Base-by-base conservation (phyloP, 2,888 invertebrate genomes). In the Polyploca ridens region DNA sequence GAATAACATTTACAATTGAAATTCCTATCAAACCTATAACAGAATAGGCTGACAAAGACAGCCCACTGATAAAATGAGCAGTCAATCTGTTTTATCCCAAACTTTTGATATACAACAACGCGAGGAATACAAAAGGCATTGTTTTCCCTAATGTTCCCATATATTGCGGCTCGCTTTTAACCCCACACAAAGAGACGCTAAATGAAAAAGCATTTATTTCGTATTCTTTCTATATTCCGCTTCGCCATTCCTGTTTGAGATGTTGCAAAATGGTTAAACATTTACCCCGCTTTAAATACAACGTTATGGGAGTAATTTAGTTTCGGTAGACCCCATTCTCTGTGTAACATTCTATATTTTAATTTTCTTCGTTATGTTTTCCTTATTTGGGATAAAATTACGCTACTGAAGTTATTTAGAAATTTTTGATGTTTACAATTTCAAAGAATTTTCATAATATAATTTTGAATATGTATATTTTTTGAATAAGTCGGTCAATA, bases 141-240 rank as follows among this genome's bases (percentile, higher is more conserved):
- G 89, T 90, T 89, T 88, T 79, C 82, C 80, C 81, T 89, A 89
- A 90, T 88, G 86, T 81, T 84, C 81, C 78, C 86, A 88, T 90
- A 89, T 83, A 90, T 89, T 82, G 85, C 79, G 77, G 79, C 82
- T 78, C 83, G 84, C 83, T 86, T 88, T 87, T 84, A 83, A 83
- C 83, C 81, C 75, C 67, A 82, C 80, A 88, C 86, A 88, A 88
- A 82, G 87, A 82, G 77, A 80, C 66, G 80, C 81, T 83, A 85
- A 89, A 89, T 88, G 87, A 90, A 88, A 89, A 87, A 83, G 83
- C 87, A 80, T 88, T 89, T 87, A 84, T 86, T 82, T 77, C 72
- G 78, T 81, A 81, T 85, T 86, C 85, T 84, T 84, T 81, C 75
- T 79, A 77, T 81, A 79, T 82, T 70, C 70, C 77, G 73, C 74